Conservation (phyloP, 37 sponge, comb jelly and placozoan genomes). For the Mnemiopsis leidyi region DNA sequence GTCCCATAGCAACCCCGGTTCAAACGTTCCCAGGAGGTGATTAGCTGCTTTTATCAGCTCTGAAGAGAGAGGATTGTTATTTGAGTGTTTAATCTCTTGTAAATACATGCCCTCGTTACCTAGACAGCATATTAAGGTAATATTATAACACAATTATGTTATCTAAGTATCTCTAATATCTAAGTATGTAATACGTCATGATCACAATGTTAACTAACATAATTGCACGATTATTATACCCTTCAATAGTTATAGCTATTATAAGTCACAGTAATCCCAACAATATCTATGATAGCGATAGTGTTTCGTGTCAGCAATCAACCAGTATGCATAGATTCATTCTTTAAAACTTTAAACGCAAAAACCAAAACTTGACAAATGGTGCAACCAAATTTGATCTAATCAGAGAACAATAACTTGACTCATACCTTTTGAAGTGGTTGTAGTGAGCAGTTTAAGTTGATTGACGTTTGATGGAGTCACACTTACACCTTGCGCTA, state of each 20-base stretch:
- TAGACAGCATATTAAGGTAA: too few species aligned
- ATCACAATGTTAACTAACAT: not conserved
- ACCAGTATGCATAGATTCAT: too few species aligned
- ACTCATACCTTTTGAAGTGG: not conserved
- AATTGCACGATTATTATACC: not conserved
- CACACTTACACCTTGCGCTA: not conserved
- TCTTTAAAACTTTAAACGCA: too few species aligned
- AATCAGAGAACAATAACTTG: not conserved
- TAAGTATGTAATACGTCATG: not conserved
- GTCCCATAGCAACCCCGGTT: conserved; percentile 28
- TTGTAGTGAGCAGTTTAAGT: conserved; percentile 27
- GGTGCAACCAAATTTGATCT: not conserved
- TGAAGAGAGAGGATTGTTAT: too few species aligned
- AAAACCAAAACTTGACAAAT: too few species aligned
- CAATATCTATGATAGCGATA: too few species aligned
- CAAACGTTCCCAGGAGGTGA: conserved; percentile 8
- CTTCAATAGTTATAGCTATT: not conserved
- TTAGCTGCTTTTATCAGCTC: conserved; percentile 45
- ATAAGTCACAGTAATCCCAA: too few species aligned
- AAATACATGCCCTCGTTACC: too few species aligned
- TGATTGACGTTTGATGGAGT: not conserved
- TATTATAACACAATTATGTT: too few species aligned
- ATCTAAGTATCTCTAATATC: too few species aligned
- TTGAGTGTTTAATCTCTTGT: too few species aligned
- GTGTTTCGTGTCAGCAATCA: too few species aligned